A percentile compares a stretch with the other conserved stretches of the same genome.
Evolutionary conservation across 2,113 vertebrate species (phyloP).

Genomic region (Menidia beryllina): DNA sequence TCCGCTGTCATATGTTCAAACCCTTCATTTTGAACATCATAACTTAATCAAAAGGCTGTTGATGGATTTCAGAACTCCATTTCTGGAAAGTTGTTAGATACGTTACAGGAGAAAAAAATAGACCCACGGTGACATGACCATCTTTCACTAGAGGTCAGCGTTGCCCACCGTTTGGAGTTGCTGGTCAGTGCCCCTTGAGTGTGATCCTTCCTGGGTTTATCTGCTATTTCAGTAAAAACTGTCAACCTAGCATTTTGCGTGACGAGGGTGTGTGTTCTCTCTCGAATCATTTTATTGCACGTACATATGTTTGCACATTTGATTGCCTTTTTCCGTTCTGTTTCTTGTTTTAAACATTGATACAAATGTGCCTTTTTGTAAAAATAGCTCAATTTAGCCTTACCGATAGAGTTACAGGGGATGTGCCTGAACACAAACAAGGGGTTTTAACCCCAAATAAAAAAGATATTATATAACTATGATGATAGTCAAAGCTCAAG

Average conservation of each 20-base stretch:
- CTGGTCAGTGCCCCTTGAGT: not conserved
- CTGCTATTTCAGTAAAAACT: constrained; percentile 69
- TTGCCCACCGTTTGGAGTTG: constrained; percentile 42
- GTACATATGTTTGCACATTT: not conserved
- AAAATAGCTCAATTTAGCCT: no score
- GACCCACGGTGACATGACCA: not conserved
- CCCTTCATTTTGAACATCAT: not conserved
- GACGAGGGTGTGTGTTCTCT: constrained; percentile 18
- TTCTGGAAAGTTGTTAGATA: not conserved
- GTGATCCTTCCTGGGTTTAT: constrained; percentile 57
- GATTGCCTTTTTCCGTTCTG: not conserved
- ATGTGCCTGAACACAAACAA: not conserved
- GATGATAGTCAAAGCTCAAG: not conserved
- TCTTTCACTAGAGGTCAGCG: constrained; percentile 35
- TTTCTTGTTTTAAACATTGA: no score
- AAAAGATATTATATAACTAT: not conserved
- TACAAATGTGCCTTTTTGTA: no score
- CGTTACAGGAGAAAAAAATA: not conserved
- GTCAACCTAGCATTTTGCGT: not conserved
- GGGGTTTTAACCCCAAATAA: not conserved
- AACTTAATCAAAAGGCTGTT: not conserved
- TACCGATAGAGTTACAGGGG: not conserved
- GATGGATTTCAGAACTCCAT: not conserved
- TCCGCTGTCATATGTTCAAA: not conserved
- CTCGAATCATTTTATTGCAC: constrained; percentile 2